A percentile compares a stretch with the other conserved stretches of the same genome.
Evolutionary conservation across 2,888 invertebrate genomes (phyloP).

Genomic region (Allophyes oxyacanthae): DNA sequence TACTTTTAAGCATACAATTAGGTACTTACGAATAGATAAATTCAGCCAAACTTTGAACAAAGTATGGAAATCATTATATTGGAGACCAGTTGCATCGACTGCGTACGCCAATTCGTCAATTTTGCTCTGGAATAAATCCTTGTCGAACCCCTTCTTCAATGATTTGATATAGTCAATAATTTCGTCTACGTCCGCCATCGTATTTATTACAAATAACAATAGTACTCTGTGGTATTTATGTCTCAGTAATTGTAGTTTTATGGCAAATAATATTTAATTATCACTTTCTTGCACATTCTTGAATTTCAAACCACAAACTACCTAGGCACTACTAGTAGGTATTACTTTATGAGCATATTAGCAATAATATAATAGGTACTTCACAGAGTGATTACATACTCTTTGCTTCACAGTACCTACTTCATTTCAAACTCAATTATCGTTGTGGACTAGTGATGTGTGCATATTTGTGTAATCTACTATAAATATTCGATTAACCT

Average conservation of each 20-base stretch:
- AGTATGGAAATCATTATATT: constrained; percentile 79
- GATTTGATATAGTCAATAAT: constrained; percentile 82
- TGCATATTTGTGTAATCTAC: too few species aligned
- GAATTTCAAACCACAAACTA: constrained; percentile 34
- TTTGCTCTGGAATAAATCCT: constrained; percentile 81
- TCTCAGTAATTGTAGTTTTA: not conserved
- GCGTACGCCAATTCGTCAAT: constrained; percentile 76
- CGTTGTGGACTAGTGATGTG: too few species aligned
- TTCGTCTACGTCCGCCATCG: constrained; percentile 80
- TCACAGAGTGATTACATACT: too few species aligned
- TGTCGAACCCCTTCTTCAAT: constrained; percentile 82
- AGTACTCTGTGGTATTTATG: too few species aligned
- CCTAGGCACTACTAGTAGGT: too few species aligned
- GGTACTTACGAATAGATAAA: constrained; percentile 85
- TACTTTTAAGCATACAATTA: not conserved
- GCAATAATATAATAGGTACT: too few species aligned
- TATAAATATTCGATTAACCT: too few species aligned
- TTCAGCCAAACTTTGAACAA: constrained; percentile 85
- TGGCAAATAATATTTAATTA: not conserved
- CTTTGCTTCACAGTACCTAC: too few species aligned
- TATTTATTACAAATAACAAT: not conserved
- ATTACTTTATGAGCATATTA: too few species aligned
- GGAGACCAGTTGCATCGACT: constrained; percentile 74
- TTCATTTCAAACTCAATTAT: too few species aligned
- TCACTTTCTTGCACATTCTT: not conserved